Base-by-base conservation (phyloP, 2,888 invertebrate species). In the Sialis fuliginosa region DNA sequence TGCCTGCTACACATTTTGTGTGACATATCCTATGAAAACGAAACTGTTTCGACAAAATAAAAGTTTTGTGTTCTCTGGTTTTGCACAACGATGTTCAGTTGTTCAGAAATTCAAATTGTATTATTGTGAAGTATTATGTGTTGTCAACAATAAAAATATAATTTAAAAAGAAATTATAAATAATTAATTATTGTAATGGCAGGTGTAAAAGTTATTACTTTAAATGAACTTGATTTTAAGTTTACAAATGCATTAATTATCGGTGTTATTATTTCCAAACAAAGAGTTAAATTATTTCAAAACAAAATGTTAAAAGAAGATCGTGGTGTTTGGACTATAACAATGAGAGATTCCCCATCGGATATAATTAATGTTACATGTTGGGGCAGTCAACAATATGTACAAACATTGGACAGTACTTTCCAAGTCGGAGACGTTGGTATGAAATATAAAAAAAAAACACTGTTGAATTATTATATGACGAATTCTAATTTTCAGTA, bases 311-410 rank as follows among this genome's bases (percentile, higher is more conserved):
- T 70, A 59, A 69, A 64, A 52, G 67, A 66, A 22, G 71, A 71
- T 66, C 72, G 77, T 52, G 81, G 75, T n/a, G 85, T 87, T 1
- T 81, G 81, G 66, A 79, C 76, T 47, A 82, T 85, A 52, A 86
- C 85, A 0, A 52, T 87, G 31, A 70, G 86, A 51, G 88, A 87
- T 64, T 79, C 84, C 0, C 68, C 73, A 12, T 60, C 72, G 1
- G 79, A 82, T 59, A 77, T 79, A 5, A 79, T 84, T 42, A 86
- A 87, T 59, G 78, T 78, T 10, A 79, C 80, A 50, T 79, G 75
- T 51, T 88, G 87, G 87, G 85, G 84, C 4, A 68, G 73, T 5
- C 70, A 71, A 48, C 74, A 75, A 52, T 76, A 69, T 55, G 67
- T 84, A 13, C 67, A 70, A 39, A 73, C 73, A 47, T 70, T 79